Base-by-base conservation (phyloP, 2,888 invertebrate genomes). In the Troides helena region DNA sequence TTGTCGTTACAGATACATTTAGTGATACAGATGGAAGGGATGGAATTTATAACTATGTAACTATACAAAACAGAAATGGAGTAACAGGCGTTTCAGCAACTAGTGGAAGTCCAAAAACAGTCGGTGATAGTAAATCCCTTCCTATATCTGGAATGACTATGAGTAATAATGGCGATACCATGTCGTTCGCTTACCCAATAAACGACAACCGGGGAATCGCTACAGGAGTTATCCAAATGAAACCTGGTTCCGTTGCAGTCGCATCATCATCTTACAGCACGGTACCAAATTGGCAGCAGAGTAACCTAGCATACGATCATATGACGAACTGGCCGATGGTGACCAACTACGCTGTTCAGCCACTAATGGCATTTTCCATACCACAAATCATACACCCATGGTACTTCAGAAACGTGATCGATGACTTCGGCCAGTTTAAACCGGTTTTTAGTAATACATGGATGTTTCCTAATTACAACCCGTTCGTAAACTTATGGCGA, bases 31-130 rank as follows among this genome's bases (percentile, higher is more conserved):
- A 60, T 57, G 72, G 58, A 58, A 70, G 72, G 21, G 65, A 72
- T 4, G 67, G 75, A 62, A 74, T 74, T n/a, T 73, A 74, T 62
- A 56, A 65, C 21, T 57, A 46, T 6, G 60, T 60, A 61, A 8
- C 65, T 30, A 62, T 62, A 21, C 57, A 75, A 73, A 43, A 72
- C 10, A 77, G 72, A 18, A 74, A 81, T 65, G 79, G 86, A 67
- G 73, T 88, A 18, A 79, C 86, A 2, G 84, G 83, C 1, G 74
- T 85, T 18, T 77, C 87, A 2, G 82, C 85, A 23, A 81, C 85
- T 56, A 86, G 88, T 43, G 89, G 87, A 2, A 75, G 86, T 68
- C 76, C 86, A 0, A 84, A 88, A 2, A 81, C 89, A 2, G 72
- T 84, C 43, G 82, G 83, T 6, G 85, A 85, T 10, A 74, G 88